Evolutionary conservation across 2,113 vertebrate species (phyloP).

Genomic region (Petrocephalus zakoni): DNA sequence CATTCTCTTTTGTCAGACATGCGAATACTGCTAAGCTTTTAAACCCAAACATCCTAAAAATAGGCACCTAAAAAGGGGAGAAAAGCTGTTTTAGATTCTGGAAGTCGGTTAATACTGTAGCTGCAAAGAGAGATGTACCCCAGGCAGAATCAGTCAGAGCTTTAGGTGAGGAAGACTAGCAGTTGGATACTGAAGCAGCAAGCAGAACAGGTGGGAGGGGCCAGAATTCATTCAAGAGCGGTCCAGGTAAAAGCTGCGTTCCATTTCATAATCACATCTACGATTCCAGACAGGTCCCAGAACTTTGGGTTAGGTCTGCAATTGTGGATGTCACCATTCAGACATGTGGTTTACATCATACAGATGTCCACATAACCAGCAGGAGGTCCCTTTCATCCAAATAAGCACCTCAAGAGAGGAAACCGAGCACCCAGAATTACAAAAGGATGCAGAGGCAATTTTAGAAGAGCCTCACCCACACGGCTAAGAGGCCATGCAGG

Average conservation of each 20-base stretch:
- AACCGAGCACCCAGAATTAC: neutral
- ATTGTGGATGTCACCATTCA: neutral
- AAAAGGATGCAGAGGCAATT: neutral
- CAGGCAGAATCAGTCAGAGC: neutral
- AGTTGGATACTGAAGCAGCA: neutral
- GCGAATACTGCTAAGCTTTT: neutral
- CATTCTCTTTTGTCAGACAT: neutral
- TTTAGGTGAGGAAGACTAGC: neutral
- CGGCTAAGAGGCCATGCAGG: conserved; percentile 37
- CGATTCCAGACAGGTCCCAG: neutral
- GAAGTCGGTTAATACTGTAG: neutral
- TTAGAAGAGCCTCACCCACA: conserved; percentile 11
- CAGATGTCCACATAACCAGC: neutral
- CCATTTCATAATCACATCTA: conserved; percentile 1
- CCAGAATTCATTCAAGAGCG: neutral
- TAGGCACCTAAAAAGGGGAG: neutral
- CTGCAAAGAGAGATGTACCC: neutral
- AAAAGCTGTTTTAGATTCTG: neutral
- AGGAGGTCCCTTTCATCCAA: neutral
- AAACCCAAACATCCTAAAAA: neutral
- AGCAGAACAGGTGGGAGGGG: neutral
- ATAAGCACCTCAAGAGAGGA: neutral
- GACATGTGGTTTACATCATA: too few species aligned
- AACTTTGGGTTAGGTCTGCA: neutral
- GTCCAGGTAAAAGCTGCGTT: neutral